These are phyloP conservation scores for Nothocercus julius DNA, from an alignment of 2,113 vertebrate genomes.

Conservation along the genomic window DNA sequence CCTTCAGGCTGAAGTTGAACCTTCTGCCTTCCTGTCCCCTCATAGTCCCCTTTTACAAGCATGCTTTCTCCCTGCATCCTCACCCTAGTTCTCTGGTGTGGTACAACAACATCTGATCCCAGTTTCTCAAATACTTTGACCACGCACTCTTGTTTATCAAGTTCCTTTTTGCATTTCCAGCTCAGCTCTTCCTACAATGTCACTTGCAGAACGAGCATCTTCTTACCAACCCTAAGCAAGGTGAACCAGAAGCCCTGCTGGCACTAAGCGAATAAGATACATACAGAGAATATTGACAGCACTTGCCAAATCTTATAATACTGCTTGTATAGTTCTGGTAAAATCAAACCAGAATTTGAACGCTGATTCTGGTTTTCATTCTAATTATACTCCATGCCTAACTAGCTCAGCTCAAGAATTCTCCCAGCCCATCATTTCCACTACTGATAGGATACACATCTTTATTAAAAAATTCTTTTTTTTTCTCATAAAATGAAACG, in stretches of 20 bases:
- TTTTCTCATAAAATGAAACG: not conserved
- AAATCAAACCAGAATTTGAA: not conserved
- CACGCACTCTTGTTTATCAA: rapidly evolving
- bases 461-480: not conserved
- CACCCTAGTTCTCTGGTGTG: not conserved
- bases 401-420: not conserved
- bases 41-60: not conserved
- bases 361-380: not conserved
- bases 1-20: not conserved
- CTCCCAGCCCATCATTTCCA: not conserved
- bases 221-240: not conserved
- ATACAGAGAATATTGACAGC: not conserved
- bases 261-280: not conserved
- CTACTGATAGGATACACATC: not conserved
- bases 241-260: not conserved
- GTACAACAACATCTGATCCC: not conserved
- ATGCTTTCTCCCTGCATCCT: not conserved
- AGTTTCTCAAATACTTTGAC: not conserved
- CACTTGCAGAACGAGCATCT: not conserved
- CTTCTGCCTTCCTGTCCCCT: not conserved
- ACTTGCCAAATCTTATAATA: not conserved
- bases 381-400: not conserved
- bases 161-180: not conserved
- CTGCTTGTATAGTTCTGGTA: not conserved
- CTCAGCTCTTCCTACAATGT: not conserved